Evolutionary conservation across 2,113 vertebrate genomes (phyloP).

Genomic region (Charina bottae): DNA sequence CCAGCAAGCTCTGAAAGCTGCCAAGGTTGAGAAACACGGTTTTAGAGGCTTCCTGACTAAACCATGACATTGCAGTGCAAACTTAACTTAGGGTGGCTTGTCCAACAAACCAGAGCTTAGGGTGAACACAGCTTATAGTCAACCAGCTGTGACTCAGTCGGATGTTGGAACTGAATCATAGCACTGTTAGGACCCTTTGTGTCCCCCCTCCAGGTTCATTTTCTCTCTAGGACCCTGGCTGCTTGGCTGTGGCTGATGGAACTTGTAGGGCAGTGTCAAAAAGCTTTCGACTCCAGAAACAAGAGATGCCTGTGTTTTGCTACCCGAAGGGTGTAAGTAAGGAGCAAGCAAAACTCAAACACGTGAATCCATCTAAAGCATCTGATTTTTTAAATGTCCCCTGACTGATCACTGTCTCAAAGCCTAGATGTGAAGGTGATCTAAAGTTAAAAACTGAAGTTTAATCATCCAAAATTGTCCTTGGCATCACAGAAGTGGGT

Average conservation of each 20-base stretch:
- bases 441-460: background rate
- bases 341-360: background rate
- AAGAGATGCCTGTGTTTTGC: background rate
- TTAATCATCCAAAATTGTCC: background rate
- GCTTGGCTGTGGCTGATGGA: background rate
- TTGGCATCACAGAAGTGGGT: too few relatives aligned
- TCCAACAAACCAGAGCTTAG: background rate
- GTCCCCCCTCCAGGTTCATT: background rate
- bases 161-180: background rate
- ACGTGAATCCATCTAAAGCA: background rate
- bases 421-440: background rate
- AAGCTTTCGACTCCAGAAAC: background rate
- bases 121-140: background rate
- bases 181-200: background rate
- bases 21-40: background rate
- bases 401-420: background rate
- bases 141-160: background rate
- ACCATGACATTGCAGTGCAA: background rate
- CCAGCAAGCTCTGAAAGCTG: background rate
- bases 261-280: background rate
- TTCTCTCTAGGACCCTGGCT: background rate
- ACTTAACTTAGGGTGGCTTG: background rate
- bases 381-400: background rate
- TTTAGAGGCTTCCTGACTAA: background rate
- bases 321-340: background rate